phyloP scores from a whole-genome alignment of 2,888 invertebrate species.

The Villa cingulata region DNA sequence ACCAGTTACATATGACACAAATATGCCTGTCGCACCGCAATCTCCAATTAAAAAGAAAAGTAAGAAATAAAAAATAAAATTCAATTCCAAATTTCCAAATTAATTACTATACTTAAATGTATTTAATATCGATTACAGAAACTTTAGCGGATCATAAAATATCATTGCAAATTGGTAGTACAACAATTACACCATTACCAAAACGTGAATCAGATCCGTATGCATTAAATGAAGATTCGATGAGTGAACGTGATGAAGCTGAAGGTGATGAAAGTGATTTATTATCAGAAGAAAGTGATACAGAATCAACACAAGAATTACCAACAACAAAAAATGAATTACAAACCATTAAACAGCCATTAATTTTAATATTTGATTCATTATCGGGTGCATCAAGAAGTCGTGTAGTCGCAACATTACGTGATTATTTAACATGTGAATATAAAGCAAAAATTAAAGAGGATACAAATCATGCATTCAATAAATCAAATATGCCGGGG shows the following conservation, averaged over 20 bases:
- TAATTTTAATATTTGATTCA: conserved; percentile 92
- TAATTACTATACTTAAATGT: no score
- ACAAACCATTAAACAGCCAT: conserved; percentile 43
- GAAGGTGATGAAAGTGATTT: conserved; percentile 69
- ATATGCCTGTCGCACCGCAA: conserved; percentile 43
- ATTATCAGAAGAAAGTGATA: conserved; percentile 38
- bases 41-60: conserved; percentile 40
- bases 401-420: conserved; percentile 73
- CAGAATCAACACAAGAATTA: conserved; percentile 19
- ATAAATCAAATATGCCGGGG: conserved; percentile 74
- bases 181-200: conserved; percentile 44
- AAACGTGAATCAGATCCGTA: conserved; percentile 43
- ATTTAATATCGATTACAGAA: conserved; percentile 12
- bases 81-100: no score
- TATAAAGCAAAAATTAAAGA: conserved; percentile 56
- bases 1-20: conserved; percentile 51
- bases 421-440: conserved; percentile 84
- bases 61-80: conserved; percentile 11
- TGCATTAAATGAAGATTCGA: conserved; percentile 53
- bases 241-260: conserved; percentile 62
- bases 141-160: conserved; percentile 37
- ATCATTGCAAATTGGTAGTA: conserved; percentile 52
- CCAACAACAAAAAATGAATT: conserved; percentile 34
- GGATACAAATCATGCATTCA: conserved; percentile 45
- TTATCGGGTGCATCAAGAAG: conserved; percentile 68